Evolutionary conservation across 2,888 invertebrate genomes (phyloP).

Genomic region (Cyaniris semiargus): DNA sequence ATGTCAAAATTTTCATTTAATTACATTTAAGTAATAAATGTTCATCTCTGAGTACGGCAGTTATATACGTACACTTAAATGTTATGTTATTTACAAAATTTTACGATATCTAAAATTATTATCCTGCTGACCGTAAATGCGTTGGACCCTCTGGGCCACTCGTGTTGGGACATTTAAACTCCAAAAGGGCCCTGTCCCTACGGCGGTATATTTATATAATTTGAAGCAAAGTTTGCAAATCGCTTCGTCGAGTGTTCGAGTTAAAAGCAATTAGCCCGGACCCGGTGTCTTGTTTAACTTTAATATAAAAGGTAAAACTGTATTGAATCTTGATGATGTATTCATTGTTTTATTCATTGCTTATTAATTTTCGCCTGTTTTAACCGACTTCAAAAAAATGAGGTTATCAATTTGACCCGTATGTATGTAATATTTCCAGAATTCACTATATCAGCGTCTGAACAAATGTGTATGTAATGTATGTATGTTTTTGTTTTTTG

Average conservation of each 20-base stretch:
- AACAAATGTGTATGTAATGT: too few species aligned
- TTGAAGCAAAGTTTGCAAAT: constrained; percentile 37
- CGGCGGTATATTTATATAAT: neutral
- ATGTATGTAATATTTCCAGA: too few species aligned
- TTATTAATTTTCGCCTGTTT: neutral
- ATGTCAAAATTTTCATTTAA: too few species aligned
- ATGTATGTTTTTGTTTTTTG: too few species aligned
- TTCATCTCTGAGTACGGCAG: too few species aligned
- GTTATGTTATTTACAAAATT: too few species aligned
- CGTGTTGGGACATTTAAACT: neutral
- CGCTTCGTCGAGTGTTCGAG: constrained; percentile 40
- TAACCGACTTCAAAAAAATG: too few species aligned
- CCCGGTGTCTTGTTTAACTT: constrained; percentile 42
- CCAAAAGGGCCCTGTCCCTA: neutral
- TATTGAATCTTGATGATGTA: constrained; percentile 10
- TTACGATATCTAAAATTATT: too few species aligned
- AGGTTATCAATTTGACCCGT: too few species aligned
- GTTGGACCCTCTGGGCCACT: neutral
- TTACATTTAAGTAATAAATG: too few species aligned
- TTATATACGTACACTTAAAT: too few species aligned
- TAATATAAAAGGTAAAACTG: constrained; percentile 38
- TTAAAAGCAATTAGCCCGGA: constrained; percentile 42
- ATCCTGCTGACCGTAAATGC: neutral
- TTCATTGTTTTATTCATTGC: neutral
- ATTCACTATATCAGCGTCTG: too few species aligned